Evolutionary conservation across 2,113 vertebrate genomes (phyloP).

Genomic region (Nibea albiflora): DNA sequence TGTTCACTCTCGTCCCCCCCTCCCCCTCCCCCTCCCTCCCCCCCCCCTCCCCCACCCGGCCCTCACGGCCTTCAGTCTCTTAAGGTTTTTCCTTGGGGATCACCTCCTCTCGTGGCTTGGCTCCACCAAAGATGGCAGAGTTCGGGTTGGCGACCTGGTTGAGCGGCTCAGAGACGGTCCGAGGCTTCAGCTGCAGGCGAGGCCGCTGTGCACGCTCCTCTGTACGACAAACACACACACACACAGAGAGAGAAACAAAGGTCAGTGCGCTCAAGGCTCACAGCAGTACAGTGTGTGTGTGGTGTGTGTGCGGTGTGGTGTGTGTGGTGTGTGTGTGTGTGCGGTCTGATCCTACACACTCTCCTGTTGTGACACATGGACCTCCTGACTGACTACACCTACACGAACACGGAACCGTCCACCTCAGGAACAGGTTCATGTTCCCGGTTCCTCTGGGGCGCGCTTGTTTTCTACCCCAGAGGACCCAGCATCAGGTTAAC

Average conservation of each 20-base stretch:
- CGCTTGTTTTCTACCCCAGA: too few relatives aligned
- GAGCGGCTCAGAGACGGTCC: slow-evolving; percentile 94
- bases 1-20: slow-evolving; percentile 12
- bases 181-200: slow-evolving; percentile 96
- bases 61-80: slow-evolving; percentile 77
- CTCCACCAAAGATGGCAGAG: slow-evolving; percentile 98
- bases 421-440: too few relatives aligned
- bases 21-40: slow-evolving; percentile 13
- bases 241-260: neutral
- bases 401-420: too few relatives aligned
- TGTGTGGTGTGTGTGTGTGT: too few relatives aligned
- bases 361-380: too few relatives aligned
- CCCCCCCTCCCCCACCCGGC: slow-evolving; percentile 52
- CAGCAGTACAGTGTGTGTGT: too few relatives aligned
- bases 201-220: slow-evolving; percentile 98
- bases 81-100: slow-evolving; percentile 90
- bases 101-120: slow-evolving; percentile 96
- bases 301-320: too few relatives aligned
- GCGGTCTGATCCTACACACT: too few relatives aligned
- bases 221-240: slow-evolving; percentile 59
- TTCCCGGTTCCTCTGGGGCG: too few relatives aligned
- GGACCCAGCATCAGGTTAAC: too few relatives aligned
- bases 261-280: neutral
- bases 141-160: slow-evolving; percentile 99
- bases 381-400: too few relatives aligned